Base-by-base conservation (phyloP, 2,113 vertebrate species). In the Mionectes macconnelli region DNA sequence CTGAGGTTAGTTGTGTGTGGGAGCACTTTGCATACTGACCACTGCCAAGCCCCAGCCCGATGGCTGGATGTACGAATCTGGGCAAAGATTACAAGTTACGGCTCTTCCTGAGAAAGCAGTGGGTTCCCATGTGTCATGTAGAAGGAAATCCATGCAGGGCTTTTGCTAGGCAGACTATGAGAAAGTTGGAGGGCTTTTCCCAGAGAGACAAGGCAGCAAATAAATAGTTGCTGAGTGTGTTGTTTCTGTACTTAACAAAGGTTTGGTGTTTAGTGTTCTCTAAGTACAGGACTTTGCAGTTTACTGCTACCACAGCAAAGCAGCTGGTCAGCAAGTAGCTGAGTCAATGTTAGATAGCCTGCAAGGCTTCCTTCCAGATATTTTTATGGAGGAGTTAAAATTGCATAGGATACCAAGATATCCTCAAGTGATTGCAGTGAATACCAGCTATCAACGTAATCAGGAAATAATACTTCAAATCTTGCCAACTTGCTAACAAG, bases 231-330 rank as follows among this genome's bases (percentile, higher is more conserved):
- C 92, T 92, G 86, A 88, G 56, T 73, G 37, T 68, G 28, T 78
- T 92, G 92, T 87, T 96, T 92, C 69, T 93, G 80, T 76, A 40
- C 33, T 57, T 62, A 40, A 64, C 21, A 63, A 52, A 90, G 60
- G 66, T 68, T 94, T 90, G 93, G 40, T 95, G 77, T 93, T 89
- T 86, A 81, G 47, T 77, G 60, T 56, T 84, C 90, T 90, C 16
- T 93, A 80, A 73, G 84, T 66, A 37, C 44, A 79, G 83, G 76
- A 90, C 88, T 93, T 78, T 25, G 76, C 81, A 56, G 79, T 79
- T 87, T 55, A 31, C 57, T 80, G 75, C 85, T 92, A 70, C 85
- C 94, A 84, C 83, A 93, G 93, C 68, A 92, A 96, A 93, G 90
- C 72, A 44, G 37, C 79, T 94, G 93, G 74, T 89, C 91, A 91